Conservation (phyloP, 2,113 vertebrate genomes). For the Falco punctatus region DNA sequence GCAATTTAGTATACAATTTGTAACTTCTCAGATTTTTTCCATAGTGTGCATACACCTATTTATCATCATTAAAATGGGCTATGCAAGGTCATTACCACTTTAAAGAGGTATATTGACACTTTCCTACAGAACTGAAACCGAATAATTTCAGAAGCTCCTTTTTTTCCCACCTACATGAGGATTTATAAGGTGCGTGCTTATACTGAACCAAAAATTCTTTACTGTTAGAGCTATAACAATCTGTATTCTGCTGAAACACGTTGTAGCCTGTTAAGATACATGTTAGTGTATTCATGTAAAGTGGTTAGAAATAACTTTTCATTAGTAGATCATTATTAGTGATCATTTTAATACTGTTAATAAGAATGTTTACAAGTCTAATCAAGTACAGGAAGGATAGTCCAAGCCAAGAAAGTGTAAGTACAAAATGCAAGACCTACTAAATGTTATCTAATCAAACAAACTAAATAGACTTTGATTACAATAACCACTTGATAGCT, state of each 20-base stretch:
- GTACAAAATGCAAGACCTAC: neutral
- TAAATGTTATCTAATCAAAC: neutral
- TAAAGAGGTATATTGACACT: neutral
- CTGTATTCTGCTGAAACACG: neutral
- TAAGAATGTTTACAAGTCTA: neutral
- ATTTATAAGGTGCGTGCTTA: neutral
- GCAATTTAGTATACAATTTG: neutral
- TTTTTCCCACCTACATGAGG: neutral
- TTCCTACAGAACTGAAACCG: neutral
- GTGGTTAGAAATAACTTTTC: neutral
- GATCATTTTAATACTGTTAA: neutral
- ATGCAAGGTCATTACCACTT: neutral
- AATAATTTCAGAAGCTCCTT: neutral
- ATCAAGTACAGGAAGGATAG: neutral
- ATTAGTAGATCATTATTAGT: neutral
- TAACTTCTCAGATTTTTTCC: neutral
- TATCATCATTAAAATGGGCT: neutral
- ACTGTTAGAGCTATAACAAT: neutral
- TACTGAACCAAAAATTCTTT: neutral
- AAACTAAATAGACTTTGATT: neutral
- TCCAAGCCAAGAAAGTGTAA: neutral
- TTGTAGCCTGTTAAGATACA: neutral
- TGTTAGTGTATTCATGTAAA: neutral
- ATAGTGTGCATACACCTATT: too few species aligned
- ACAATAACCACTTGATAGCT: neutral